phyloP scores from a whole-genome alignment of 92 coral and sea anemone genomes.

The Bergia sp. region DNA sequence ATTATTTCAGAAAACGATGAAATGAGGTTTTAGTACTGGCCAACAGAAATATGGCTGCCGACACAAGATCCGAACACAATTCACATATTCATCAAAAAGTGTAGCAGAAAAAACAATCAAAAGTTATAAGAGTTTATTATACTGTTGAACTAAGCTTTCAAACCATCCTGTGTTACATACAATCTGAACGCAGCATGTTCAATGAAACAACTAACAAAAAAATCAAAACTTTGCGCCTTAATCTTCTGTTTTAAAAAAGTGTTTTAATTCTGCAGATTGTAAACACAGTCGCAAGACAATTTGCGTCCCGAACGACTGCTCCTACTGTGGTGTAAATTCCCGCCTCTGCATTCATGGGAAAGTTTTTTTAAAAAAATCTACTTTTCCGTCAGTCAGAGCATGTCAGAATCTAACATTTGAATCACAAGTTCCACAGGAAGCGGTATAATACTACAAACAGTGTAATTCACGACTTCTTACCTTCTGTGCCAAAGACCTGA shows the following conservation, averaged over 20 bases:
- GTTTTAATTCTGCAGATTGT: background rate
- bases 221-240: background rate
- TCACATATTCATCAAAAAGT: too few relatives aligned
- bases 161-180: background rate
- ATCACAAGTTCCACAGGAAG: background rate
- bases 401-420: background rate
- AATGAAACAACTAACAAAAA: background rate
- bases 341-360: background rate
- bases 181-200: background rate
- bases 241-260: too few relatives aligned
- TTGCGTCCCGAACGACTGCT: background rate
- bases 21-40: background rate
- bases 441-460: background rate
- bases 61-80: background rate
- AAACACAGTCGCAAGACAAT: background rate
- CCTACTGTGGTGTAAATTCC: background rate
- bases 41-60: background rate
- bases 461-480: background rate
- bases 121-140: too few relatives aligned
- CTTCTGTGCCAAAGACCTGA: background rate
- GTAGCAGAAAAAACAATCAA: background rate
- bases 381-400: background rate
- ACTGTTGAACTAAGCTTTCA: too few relatives aligned
- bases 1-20: background rate
- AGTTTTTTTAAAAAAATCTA: background rate